These are phyloP conservation scores for Epistrophe grossulariae DNA, from an alignment of 2,888 invertebrate genomes.

Conservation along the genomic window DNA sequence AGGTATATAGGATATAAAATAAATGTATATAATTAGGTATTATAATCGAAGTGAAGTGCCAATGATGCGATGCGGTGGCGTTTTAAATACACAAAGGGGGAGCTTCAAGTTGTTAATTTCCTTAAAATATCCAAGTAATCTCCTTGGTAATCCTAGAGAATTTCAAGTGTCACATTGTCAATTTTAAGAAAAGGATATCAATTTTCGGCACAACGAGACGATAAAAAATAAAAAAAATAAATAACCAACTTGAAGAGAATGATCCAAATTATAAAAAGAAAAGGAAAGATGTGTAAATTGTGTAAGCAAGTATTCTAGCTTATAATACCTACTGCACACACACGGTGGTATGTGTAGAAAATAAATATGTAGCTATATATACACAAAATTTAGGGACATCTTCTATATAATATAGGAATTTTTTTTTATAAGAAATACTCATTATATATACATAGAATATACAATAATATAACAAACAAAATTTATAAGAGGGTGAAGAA, in stretches of 20 bases:
- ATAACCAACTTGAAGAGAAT: constrained; percentile 30
- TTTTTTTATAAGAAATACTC: neutral
- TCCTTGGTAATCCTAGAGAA: constrained; percentile 55
- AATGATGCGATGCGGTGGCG: neutral
- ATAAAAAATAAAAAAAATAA: constrained; percentile 22
- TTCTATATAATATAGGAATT: neutral
- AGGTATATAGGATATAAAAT: too few relatives aligned
- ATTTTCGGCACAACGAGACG: constrained; percentile 56
- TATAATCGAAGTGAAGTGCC: neutral
- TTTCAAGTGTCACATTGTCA: constrained; percentile 74
- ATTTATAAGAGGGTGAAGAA: constrained; percentile 43
- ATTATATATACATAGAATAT: neutral
- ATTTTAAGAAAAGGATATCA: constrained; percentile 67
- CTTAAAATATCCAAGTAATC: constrained; percentile 69
- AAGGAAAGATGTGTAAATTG: neutral
- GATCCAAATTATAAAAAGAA: constrained; percentile 20
- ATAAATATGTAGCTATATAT: neutral
- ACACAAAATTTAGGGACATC: constrained; percentile 36
- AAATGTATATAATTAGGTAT: neutral
- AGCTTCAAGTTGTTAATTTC: constrained; percentile 69
- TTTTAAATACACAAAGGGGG: constrained; percentile 53
- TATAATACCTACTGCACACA: neutral
- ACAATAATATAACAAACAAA: constrained; percentile 55
- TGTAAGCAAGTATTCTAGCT: neutral
- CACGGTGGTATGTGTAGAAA: constrained; percentile 14